Evolutionary conservation across 2,113 vertebrate genomes (phyloP).

Genomic region (Lophura nycthemera): DNA sequence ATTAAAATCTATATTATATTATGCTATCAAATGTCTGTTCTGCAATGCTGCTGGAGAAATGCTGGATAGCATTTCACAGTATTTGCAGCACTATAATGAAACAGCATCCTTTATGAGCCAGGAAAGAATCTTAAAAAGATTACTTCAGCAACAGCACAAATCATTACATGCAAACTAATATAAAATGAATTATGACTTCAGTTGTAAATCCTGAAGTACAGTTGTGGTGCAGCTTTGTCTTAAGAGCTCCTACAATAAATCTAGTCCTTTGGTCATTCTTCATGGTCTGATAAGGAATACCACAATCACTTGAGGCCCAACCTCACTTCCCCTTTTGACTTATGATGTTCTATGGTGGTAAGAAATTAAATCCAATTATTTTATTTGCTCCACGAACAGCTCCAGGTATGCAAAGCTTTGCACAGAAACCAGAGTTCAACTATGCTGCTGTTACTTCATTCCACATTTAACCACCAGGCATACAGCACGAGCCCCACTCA

Average conservation of each 20-base stretch:
- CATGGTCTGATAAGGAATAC: neutral
- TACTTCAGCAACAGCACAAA: neutral
- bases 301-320: neutral
- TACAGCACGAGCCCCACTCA: neutral
- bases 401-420: neutral
- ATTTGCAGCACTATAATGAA: neutral
- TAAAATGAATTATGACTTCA: neutral
- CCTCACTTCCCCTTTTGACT: neutral
- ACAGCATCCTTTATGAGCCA: neutral
- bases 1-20: neutral
- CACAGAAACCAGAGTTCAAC: neutral
- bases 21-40: neutral
- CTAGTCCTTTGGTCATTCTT: neutral
- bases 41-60: rapidly evolving
- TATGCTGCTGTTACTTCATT: neutral
- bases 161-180: neutral
- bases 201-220: neutral
- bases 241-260: neutral
- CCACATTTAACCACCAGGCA: neutral
- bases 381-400: neutral
- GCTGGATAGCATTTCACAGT: neutral
- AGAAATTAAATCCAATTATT: neutral
- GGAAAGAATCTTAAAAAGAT: neutral
- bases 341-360: neutral
- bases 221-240: neutral